Conservation (phyloP, 2,888 invertebrate species). For the Hyposoter dolosus region DNA sequence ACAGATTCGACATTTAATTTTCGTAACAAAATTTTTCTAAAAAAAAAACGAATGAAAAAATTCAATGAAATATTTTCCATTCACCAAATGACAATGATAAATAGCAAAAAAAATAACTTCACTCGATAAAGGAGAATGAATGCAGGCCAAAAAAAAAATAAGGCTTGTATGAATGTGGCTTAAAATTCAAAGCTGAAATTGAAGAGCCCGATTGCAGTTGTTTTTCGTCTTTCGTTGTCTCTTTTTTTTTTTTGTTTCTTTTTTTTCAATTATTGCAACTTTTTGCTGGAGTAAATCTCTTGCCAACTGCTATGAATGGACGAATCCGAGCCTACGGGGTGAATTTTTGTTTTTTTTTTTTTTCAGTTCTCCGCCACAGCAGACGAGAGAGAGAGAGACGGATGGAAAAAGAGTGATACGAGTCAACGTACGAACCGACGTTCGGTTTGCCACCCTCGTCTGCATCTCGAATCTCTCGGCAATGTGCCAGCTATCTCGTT, state of each 20-base stretch:
- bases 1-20: too few relatives aligned
- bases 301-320: constrained; percentile 21
- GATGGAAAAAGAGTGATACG: constrained; percentile 49
- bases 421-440: constrained; percentile 57
- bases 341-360: constrained; percentile 4
- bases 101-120: background rate
- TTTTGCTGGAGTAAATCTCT: constrained; percentile 16
- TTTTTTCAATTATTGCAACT: constrained; percentile 16
- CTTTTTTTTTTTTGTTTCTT: background rate
- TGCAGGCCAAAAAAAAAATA: background rate
- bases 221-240: background rate
- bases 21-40: too few relatives aligned
- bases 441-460: constrained; percentile 53
- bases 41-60: too few relatives aligned
- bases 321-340: background rate
- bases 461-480: constrained; percentile 57
- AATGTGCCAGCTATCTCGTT: constrained; percentile 61
- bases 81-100: background rate
- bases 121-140: background rate
- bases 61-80: background rate
- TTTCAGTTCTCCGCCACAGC: constrained; percentile 17
- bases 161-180: background rate
- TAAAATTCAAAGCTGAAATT: constrained; percentile 8
- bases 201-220: constrained; percentile 7
- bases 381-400: constrained; percentile 18